A percentile compares a stretch with the other conserved stretches of the same genome.
Evolutionary conservation across 2,888 invertebrate genomes (phyloP).

Genomic region (Heteromurus nitidus): DNA sequence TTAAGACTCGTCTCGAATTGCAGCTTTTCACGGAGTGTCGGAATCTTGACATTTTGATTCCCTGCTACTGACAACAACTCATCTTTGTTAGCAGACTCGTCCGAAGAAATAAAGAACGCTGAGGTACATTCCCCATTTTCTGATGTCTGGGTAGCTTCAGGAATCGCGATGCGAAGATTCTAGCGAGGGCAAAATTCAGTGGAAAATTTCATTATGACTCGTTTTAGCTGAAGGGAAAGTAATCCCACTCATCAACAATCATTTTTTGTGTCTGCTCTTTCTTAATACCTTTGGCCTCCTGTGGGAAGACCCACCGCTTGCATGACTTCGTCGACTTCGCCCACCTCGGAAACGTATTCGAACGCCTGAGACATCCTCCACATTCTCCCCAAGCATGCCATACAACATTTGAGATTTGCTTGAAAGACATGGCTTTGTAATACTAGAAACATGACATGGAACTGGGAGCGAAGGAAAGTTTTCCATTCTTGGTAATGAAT

Average conservation of each 20-base stretch:
- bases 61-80: slow-evolving; percentile 25
- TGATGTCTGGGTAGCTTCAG: slow-evolving; percentile 37
- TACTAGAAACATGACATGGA: slow-evolving; percentile 47
- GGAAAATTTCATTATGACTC: neutral
- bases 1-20: slow-evolving; percentile 56
- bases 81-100: slow-evolving; percentile 13
- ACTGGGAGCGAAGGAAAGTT: slow-evolving; percentile 53
- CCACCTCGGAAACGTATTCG: slow-evolving; percentile 58
- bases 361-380: slow-evolving; percentile 44
- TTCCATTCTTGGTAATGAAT: slow-evolving; percentile 57
- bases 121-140: slow-evolving; percentile 36
- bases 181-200: neutral
- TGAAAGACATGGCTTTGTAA: slow-evolving; percentile 63
- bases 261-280: no score
- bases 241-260: no score
- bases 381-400: slow-evolving; percentile 37
- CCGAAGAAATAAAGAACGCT: neutral
- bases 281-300: slow-evolving; percentile 61
- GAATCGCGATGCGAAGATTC: slow-evolving; percentile 58
- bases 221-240: no score
- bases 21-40: slow-evolving; percentile 82
- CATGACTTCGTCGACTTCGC: slow-evolving; percentile 58
- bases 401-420: slow-evolving; percentile 58
- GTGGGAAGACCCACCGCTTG: slow-evolving; percentile 52
- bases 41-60: slow-evolving; percentile 77